Base-by-base conservation (phyloP, 2,797 vertebrate genomes). In the Linurgus olivaceus region DNA sequence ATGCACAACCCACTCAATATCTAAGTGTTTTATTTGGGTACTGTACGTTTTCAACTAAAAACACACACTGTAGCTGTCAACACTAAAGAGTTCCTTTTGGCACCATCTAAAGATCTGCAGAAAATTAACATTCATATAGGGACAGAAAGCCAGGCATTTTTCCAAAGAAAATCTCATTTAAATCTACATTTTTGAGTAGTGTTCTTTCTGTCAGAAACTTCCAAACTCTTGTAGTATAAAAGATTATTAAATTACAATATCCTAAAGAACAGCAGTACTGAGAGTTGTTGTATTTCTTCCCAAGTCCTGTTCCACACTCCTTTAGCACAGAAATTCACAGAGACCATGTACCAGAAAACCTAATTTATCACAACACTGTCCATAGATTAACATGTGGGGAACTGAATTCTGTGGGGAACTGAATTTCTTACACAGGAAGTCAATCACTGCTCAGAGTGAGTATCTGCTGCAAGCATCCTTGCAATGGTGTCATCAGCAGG, bases 341-440 rank as follows among this genome's bases (percentile, higher is more conserved):
- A 80, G 35, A 61, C 5, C 25, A 63, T 2, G 28, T 6, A 63
- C 1, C 29, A 68, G 65, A 63, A 62, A 62, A 33, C 3, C 9
- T 31, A 20, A 59, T 24, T 54, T 59, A 55, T 65, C 42, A 65
- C 58, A 79, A 15, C n/a, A 29, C 26, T 50, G 26, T 23, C 45
- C 33, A 42, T 0, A 13, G 35, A 67, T 54, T 35, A 74, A 42
- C 35, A 58, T 0, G 0, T 12, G 12, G 6, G 15, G 45, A 82
- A 55, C 0, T 35, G n/a, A 35, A 29, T 66, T 54, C n/a, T 0
- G 0, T 12, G 12, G 6, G 15, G 45, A 82, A 55, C 0, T 35
- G n/a, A 35, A 29, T 66, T 54, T 54, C 62, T 66, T 66, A 62
- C 25, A 50, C 9, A 82, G 38, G 38, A 62, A 75, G 44, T 40